A percentile compares a stretch with the other conserved stretches of the same genome.
Evolutionary conservation across 2,888 invertebrate species (phyloP).

Genomic region (Coronaproctus castanopsis): DNA sequence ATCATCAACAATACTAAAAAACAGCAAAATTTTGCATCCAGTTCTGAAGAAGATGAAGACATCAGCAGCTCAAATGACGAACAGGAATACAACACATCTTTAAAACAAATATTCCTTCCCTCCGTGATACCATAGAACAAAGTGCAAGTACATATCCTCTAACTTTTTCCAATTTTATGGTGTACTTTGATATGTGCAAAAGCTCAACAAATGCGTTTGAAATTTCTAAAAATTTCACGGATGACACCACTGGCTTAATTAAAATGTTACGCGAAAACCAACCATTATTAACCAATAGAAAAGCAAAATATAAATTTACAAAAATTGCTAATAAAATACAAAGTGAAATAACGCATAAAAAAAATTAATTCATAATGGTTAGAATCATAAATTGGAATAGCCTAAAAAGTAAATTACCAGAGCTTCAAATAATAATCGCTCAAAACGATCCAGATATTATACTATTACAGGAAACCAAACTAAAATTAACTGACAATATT

Average conservation of each 20-base stretch:
- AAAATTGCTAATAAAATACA: not conserved
- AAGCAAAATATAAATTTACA: not conserved
- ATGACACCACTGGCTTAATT: not conserved
- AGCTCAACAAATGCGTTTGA: not conserved
- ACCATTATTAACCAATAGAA: too few species aligned
- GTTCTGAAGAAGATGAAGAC: not conserved
- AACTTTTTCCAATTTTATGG: not conserved
- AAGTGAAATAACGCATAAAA: not conserved
- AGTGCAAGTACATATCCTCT: not conserved
- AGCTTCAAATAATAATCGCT: not conserved
- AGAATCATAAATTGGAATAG: not conserved
- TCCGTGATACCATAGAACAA: not conserved
- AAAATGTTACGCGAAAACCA: not conserved
- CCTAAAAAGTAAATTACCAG: not conserved
- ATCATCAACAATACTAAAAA: not conserved
- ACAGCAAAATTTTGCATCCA: not conserved
- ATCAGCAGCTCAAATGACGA: not conserved
- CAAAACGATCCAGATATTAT: not conserved
- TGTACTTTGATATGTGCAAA: not conserved
- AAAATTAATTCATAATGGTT: not conserved
- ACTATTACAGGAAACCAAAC: not conserved
- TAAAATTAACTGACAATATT: not conserved
- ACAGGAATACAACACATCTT: not conserved
- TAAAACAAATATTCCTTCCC: not conserved
- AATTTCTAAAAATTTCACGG: not conserved